A percentile compares a stretch with the other conserved stretches of the same genome.
Evolutionary conservation across 1,140 invertebrate genomes (phyloP).

Genomic region (Sarcophaga bullata): DNA sequence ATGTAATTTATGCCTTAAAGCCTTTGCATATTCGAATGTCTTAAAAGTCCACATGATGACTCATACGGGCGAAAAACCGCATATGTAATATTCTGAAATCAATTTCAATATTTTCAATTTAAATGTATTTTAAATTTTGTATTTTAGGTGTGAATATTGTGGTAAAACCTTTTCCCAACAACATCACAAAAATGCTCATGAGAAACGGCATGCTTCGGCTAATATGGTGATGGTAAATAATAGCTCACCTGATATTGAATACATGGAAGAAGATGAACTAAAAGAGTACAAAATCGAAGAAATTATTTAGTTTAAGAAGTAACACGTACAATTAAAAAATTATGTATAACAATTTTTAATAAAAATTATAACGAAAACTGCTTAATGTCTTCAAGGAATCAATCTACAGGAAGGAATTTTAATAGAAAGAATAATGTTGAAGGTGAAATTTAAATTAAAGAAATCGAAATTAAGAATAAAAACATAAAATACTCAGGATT

Average conservation of each 20-base stretch:
- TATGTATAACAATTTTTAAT: no score
- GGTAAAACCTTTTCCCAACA: slow-evolving; percentile 52
- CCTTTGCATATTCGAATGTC: slow-evolving; percentile 60
- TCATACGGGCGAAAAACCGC: slow-evolving; percentile 57
- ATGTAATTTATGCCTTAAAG: slow-evolving; percentile 54
- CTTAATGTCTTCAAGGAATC: no score
- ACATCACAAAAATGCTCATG: slow-evolving; percentile 60
- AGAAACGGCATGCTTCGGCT: slow-evolving; percentile 32
- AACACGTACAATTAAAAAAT: no score
- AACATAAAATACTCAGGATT: no score
- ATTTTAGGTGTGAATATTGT: slow-evolving; percentile 51
- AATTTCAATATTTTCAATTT: slow-evolving; percentile 7
- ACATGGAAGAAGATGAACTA: slow-evolving; percentile 14
- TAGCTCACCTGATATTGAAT: neutral
- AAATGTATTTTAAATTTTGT: neutral
- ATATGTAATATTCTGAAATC: slow-evolving; percentile 27
- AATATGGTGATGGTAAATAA: neutral
- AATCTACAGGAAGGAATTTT: no score
- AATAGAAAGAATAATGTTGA: no score
- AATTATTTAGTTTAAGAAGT: neutral
- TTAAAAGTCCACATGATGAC: slow-evolving; percentile 56
- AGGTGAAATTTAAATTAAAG: no score
- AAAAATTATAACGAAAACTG: no score
- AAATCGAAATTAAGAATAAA: no score
- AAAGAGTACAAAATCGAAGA: neutral